Base-by-base conservation (phyloP, 2,888 invertebrate genomes). In the Drosophila subquinaria region DNA sequence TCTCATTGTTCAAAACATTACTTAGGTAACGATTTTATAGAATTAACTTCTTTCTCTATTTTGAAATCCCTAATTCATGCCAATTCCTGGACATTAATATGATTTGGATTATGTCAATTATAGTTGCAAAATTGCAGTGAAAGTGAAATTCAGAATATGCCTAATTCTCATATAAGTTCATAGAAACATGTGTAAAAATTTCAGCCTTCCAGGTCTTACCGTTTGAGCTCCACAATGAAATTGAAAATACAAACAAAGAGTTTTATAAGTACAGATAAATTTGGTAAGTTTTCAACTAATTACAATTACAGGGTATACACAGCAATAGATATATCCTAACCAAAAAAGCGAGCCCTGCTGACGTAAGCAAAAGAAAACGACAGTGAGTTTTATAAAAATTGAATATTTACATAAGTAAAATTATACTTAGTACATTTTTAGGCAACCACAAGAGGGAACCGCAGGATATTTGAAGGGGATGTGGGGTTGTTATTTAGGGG, bases 351-450 rank as follows among this genome's bases (percentile, higher is more conserved):
- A 17, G 6, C 2, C 10, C 13, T 13, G 23, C 45, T 45, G 45
- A 45, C 13, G 45, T 13, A 45, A 13, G 35, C 36, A 13, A 17
- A 20, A 52, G 27, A 27, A 51, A 13, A 45, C 23, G 33, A 2
- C 13, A 30, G 20, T 13, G 17, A 30, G 30, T 56, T 15, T 17
- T 13, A 38, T 40, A 9, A 23, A 61, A 45, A 53, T 62, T 45
- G 47, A 48, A 63, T 47, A 63, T 63, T 63, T 63, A 63, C 56
- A 56, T 63, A 47, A 56, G 38, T 20, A 56, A 40, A 73, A 73
- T 55, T 73, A 17, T 17, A 1, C 17, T 17, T 17, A 17, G 17
- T 17, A 68, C 8, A 27, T 68, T 63, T 63, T 20, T 55, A 55
- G 55, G 63, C 55, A 63, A 23, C 48, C 23, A n/a, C 4, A 20